Base-by-base conservation (phyloP, 2,113 vertebrate genomes). In the Mellivora capensis region DNA sequence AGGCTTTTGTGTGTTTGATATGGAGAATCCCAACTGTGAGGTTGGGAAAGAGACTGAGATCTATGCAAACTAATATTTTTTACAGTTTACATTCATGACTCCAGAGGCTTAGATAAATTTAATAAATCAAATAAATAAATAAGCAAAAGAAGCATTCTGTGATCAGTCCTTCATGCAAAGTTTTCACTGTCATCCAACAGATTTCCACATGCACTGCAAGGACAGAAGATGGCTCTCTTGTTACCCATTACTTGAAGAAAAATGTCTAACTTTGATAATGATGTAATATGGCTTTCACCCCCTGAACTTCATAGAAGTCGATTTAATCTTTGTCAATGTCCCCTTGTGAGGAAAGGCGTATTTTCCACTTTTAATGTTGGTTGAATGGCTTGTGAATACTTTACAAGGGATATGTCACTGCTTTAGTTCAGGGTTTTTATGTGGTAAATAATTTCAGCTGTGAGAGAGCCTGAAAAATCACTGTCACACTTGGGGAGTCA, bases 81-180 rank as follows among this genome's bases (percentile, higher is more conserved):
- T 95, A 80, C 23, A 95, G 85, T 91, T 77, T 93, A 88, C 87
- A 67, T 82, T 96, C 77, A 52, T 79, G 90, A 97, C 93, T 97
- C 93, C 57, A 93, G 97, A 97, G 90, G 74, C 77, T 87, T 44
- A 89, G n/a, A 61, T 61, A 97, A 82, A 95, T 91, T 96, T 96
- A 97, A 97, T 97, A 97, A 98, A 97, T 96, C 96, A 98, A 88
- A 95, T 95, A 96, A 96, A 97, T 97, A 98, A 97, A 82, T 94
- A 95, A 97, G 44, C 62, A 79, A 90, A 97, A 95, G 71, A 69
- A 93, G 29, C 49, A 76, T 59, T 90, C 52, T 84, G n/a, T 81
- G 87, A 74, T 96, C 90, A 82, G 64, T 88, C 89, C 62, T 61
- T 93, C 94, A 91, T 44, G 49, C 87, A 96, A 89, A 97, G 77